Percentiles rank a stretch among this genome's conserved stretches.
These are phyloP conservation scores for Lamproptera curius DNA, from an alignment of 2,888 invertebrate species.

Conservation along the genomic window DNA sequence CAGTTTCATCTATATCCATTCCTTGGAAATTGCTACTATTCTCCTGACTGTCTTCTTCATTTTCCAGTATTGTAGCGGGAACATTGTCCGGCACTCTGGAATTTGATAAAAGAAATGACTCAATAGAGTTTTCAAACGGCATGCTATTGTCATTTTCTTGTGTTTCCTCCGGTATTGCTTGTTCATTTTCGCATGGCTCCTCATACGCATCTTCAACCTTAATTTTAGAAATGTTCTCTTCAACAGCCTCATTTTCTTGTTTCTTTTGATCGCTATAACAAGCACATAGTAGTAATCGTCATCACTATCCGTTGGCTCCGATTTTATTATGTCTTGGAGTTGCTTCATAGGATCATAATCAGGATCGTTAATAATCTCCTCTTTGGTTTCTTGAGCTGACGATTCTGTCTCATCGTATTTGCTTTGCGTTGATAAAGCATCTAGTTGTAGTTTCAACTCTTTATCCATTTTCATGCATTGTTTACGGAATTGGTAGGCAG, in stretches of 20 bases:
- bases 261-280: conserved; percentile 60
- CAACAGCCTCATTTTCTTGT: conserved; percentile 30
- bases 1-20: conserved; percentile 46
- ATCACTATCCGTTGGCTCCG: conserved; percentile 62
- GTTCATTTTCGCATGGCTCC: conserved; percentile 22
- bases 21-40: conserved; percentile 39
- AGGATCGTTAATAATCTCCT: conserved; percentile 41
- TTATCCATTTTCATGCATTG: conserved; percentile 69
- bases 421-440: conserved; percentile 38
- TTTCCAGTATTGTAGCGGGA: conserved; percentile 67
- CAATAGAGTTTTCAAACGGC: conserved; percentile 52
- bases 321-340: conserved; percentile 58
- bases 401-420: conserved; percentile 33
- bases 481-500: conserved; percentile 61
- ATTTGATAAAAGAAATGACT: conserved; percentile 56
- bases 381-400: conserved; percentile 25
- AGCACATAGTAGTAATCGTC: conserved; percentile 71
- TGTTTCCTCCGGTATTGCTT: conserved; percentile 12
- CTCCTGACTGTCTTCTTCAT: conserved; percentile 58
- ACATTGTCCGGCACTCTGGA: conserved; percentile 57
- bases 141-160: conserved; percentile 24
- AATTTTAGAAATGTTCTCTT: conserved; percentile 9
- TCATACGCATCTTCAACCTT: conserved; percentile 28
- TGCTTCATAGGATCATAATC: conserved; percentile 59
- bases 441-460: conserved; percentile 56